Evolutionary conservation across 1,140 invertebrate genomes (phyloP).

Genomic region (Zaprionus ornatus): DNA sequence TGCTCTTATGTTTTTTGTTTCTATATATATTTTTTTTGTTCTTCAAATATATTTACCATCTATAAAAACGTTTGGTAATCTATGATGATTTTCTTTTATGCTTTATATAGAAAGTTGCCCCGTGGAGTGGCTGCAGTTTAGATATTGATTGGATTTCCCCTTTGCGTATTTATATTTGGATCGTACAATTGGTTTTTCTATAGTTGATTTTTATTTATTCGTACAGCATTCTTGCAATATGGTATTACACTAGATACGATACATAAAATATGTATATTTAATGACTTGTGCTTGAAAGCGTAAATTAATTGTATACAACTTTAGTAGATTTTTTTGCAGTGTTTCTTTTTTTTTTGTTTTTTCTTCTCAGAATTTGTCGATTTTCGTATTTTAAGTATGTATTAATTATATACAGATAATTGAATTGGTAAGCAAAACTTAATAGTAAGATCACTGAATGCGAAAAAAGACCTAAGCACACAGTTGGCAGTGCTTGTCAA

Average conservation of each 20-base stretch:
- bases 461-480: slow-evolving; percentile 41
- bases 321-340: slow-evolving; percentile 38
- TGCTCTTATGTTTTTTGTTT: slow-evolving; percentile 28
- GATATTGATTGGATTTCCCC: slow-evolving; percentile 16
- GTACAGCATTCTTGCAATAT: slow-evolving; percentile 31
- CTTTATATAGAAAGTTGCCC: not conserved
- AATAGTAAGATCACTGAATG: slow-evolving; percentile 76
- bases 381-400: slow-evolving; percentile 13
- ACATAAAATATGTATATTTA: slow-evolving; percentile 67
- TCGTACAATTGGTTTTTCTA: slow-evolving; percentile 10
- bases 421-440: slow-evolving; percentile 60
- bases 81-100: slow-evolving; percentile 31
- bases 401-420: slow-evolving; percentile 65
- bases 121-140: not conserved
- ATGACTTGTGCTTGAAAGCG: slow-evolving; percentile 74
- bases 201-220: slow-evolving; percentile 26
- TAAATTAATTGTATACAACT: slow-evolving; percentile 61
- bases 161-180: slow-evolving; percentile 28
- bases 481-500: not conserved
- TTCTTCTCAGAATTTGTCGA: not conserved
- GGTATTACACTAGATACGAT: slow-evolving; percentile 52
- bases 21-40: not conserved
- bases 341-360: slow-evolving; percentile 8
- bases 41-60: slow-evolving; percentile 56
- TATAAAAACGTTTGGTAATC: slow-evolving; percentile 54